phyloP scores from a whole-genome alignment of 2,888 invertebrate species.

The Tryphoninae sp. region DNA sequence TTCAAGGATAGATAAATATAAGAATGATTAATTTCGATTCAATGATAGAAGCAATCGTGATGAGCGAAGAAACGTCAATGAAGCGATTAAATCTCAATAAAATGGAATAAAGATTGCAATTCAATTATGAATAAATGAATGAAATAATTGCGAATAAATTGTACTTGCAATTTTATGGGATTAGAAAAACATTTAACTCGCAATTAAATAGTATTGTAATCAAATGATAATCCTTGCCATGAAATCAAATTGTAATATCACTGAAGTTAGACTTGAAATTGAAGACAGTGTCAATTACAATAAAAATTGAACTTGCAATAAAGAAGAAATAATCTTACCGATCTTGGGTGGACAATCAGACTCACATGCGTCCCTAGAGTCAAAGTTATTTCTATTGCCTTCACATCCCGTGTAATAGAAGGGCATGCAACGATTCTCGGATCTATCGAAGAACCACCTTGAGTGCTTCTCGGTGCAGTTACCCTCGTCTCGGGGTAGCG shows the following conservation, averaged over 20 bases:
- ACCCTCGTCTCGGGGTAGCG: slow-evolving; percentile 88
- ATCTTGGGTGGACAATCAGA: slow-evolving; percentile 89
- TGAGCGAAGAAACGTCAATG: not conserved
- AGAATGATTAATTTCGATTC: slow-evolving; percentile 37
- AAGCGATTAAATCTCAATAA: not conserved
- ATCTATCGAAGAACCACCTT: slow-evolving; percentile 92
- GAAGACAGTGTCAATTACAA: not conserved
- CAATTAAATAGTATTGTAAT: not conserved
- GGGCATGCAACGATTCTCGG: slow-evolving; percentile 93
- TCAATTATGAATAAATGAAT: not conserved
- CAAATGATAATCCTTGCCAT: not conserved
- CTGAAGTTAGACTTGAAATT: not conserved
- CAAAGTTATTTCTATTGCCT: slow-evolving; percentile 94
- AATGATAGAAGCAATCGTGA: not conserved
- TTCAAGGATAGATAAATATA: slow-evolving; percentile 18
- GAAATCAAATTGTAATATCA: not conserved
- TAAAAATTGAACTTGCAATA: not conserved
- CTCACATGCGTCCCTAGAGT: slow-evolving; percentile 88
- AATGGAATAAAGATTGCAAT: not conserved
- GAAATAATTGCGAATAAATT: slow-evolving; percentile 17
- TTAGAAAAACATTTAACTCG: no score
- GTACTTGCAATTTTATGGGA: slow-evolving; percentile 53
- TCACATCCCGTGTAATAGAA: slow-evolving; percentile 97
- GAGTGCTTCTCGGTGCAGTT: slow-evolving; percentile 89
- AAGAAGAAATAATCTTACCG: slow-evolving; percentile 84